Evolutionary conservation across 2,888 invertebrate genomes (phyloP).

Genomic region (Pedicia rivosa): DNA sequence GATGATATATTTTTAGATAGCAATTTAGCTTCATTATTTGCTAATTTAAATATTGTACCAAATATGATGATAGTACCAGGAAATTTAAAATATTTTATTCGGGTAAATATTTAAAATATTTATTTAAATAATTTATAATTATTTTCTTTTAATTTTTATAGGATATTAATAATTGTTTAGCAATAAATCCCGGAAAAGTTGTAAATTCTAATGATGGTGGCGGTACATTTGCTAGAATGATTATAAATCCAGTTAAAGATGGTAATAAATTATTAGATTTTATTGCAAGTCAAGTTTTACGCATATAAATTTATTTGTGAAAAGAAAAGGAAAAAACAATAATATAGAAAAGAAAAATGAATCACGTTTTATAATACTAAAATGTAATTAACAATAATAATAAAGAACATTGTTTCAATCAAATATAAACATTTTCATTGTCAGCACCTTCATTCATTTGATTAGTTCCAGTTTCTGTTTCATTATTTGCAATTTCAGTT

Average conservation of each 20-base stretch:
- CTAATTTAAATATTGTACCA: conserved; percentile 55
- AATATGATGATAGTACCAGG: conserved; percentile 76
- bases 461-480: too few relatives aligned
- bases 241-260: conserved; percentile 32
- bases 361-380: too few relatives aligned
- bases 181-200: conserved; percentile 74
- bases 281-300: conserved; percentile 34
- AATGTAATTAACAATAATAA: too few relatives aligned
- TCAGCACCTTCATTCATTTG: too few relatives aligned
- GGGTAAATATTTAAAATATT: conserved; percentile 39
- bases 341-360: too few relatives aligned
- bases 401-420: too few relatives aligned
- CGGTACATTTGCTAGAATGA: conserved; percentile 60
- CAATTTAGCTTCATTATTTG: conserved; percentile 51
- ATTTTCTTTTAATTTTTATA: conserved; percentile 29
- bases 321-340: too few relatives aligned
- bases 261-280: conserved; percentile 25
- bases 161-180: conserved; percentile 61
- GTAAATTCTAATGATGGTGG: conserved; percentile 56
- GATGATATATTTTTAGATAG: conserved; percentile 52
- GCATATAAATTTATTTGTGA: conserved; percentile 30
- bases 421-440: too few relatives aligned
- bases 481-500: too few relatives aligned
- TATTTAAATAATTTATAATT: conserved; percentile 2
- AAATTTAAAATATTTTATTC: conserved; percentile 56